Evolutionary conservation across 2,888 invertebrate species (phyloP), one percentile per base, ranked within the genome.

Genomic region (Onchidella celtica): DNA sequence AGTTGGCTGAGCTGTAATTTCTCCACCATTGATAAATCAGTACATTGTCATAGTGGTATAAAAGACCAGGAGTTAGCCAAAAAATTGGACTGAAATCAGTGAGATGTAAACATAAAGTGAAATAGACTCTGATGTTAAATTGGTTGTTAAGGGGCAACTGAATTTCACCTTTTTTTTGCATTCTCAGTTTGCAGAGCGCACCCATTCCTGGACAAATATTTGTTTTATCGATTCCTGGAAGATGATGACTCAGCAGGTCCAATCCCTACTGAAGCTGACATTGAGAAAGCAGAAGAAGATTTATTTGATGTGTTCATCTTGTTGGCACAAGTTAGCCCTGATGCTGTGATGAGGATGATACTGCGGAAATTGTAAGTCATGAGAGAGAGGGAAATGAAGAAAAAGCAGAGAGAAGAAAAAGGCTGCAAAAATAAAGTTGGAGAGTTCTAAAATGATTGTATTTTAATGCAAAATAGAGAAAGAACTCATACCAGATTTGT

Each of bases 201-300:
- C 90, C 95, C 96, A 73, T 97, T 97, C 94, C 95, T 96, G 93
- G 97, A 97, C 94, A 96, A 96, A 94, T 96, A 96, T 93, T 95
- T 96, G 91, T 95, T 96, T 89, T 97, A 97, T 94, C 96, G 96
- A 82, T 97, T 97, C 94, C 95, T 95, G 92, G 95, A 96, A 92
- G 96, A 96, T 92, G 94, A 94, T 74, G 95, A 96, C 90, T 92
- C 92, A 9, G 95, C 96, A 24, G 90, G 90, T 29, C 88, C 88
- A 6, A 86, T 87, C 17, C 91, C 91, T 3, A 88, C 88, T 14
- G 87, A 86, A 21, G 82, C 84, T 40, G 88, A 89, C 47, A 88
- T 89, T 84, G 88, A 89, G 76, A 89, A 89, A 66, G 88, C 88
- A 78, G 96, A 96, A 92, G 95, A 95, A 83, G 95, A 96, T 89